Percentiles rank a stretch among this genome's conserved stretches.
Evolutionary conservation across 2,113 vertebrate species (phyloP).

Genomic region (Thamnophis sirtalis): DNA sequence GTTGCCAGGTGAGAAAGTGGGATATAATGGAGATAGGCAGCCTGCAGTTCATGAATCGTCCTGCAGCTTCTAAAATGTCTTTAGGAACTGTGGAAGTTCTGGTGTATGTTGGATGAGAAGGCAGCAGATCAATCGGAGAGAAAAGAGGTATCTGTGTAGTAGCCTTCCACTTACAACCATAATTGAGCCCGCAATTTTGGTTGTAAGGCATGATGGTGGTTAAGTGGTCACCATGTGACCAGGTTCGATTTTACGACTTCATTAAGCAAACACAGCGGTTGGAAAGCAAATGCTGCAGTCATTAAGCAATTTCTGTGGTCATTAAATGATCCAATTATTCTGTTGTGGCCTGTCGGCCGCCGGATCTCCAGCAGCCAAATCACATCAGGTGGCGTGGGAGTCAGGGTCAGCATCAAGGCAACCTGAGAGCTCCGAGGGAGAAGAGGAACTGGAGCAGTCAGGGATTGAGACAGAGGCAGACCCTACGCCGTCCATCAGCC

Average conservation of each 20-base stretch:
- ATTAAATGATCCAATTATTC: too few species aligned
- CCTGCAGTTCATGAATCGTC: neutral
- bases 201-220: neutral
- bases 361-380: too few species aligned
- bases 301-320: neutral
- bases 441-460: too few species aligned
- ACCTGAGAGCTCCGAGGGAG: too few species aligned
- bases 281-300: neutral
- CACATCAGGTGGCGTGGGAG: too few species aligned
- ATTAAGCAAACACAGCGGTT: neutral
- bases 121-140: neutral
- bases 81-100: neutral
- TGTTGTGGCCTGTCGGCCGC: too few species aligned
- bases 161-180: neutral
- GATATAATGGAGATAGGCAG: neutral
- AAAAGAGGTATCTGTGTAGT: neutral
- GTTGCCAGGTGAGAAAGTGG: neutral
- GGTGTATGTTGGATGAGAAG: neutral
- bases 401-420: too few species aligned
- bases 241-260: neutral
- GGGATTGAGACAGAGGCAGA: too few species aligned
- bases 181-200: neutral
- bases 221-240: neutral
- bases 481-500: too few species aligned
- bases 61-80: neutral